Conservation (phyloP, 2,797 vertebrate species). For the Cephalopachus bancanus region DNA sequence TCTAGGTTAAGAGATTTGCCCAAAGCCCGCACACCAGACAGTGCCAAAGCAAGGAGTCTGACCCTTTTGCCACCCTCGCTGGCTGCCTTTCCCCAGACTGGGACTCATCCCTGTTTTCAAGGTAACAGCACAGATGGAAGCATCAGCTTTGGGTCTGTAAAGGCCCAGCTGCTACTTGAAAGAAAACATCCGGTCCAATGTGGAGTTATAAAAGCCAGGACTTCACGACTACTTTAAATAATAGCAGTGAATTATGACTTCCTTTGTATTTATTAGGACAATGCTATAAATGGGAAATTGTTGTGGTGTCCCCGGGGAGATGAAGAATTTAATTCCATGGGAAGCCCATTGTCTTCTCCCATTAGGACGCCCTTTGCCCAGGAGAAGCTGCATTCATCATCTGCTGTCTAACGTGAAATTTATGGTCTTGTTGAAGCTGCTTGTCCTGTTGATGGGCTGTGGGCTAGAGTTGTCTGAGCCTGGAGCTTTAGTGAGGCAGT, state of each 20-base stretch:
- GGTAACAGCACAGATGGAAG: background rate
- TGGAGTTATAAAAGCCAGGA: conserved; percentile 30
- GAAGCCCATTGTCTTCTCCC: conserved; percentile 66
- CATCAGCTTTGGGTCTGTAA: background rate
- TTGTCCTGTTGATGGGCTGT: conserved; percentile 11
- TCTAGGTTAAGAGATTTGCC: background rate
- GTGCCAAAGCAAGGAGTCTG: background rate
- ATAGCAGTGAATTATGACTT: conserved; percentile 76
- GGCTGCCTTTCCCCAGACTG: background rate
- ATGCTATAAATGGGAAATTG: conserved; percentile 72
- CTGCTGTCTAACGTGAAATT: conserved; percentile 7
- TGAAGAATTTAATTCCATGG: conserved; percentile 70
- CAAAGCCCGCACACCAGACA: background rate
- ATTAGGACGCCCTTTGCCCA: background rate
- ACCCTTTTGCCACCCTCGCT: fast-evolving
- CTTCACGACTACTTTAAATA: conserved; percentile 73
- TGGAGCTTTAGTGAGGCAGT: background rate
- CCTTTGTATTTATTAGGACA: conserved; percentile 76
- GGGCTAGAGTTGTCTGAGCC: background rate
- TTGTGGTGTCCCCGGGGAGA: conserved; percentile 64
- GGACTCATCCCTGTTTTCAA: conserved; percentile 4
- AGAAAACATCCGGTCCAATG: conserved; percentile 51
- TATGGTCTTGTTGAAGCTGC: conserved; percentile 48
- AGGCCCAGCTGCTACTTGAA: conserved; percentile 66
- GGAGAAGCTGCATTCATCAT: conserved; percentile 55